Percentiles rank a stretch among this genome's conserved stretches.
Evolutionary conservation across 2,888 invertebrate species (phyloP).

Genomic region (Atherix ibis): DNA sequence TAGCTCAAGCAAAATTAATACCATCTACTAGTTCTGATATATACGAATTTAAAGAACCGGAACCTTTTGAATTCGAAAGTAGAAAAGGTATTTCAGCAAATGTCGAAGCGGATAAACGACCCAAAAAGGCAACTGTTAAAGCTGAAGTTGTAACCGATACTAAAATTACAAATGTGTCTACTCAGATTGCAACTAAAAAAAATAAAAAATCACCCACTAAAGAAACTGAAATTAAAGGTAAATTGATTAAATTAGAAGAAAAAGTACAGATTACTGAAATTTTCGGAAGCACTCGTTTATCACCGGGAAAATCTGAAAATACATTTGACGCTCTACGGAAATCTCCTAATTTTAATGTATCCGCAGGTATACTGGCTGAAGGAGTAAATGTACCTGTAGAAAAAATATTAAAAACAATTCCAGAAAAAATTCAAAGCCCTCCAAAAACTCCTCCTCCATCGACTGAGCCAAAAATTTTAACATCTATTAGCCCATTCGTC

Average conservation of each 20-base stretch:
- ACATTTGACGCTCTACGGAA: slow-evolving; percentile 34
- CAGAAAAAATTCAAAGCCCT: slow-evolving; percentile 13
- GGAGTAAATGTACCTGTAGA: slow-evolving; percentile 27
- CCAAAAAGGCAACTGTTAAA: slow-evolving; percentile 9
- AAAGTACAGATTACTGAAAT: slow-evolving; percentile 6
- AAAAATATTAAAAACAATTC: slow-evolving; percentile 24
- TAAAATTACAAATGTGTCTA: neutral
- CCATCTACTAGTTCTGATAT: slow-evolving; percentile 38
- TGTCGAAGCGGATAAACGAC: slow-evolving; percentile 12
- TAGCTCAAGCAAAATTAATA: neutral
- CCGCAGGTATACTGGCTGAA: slow-evolving; percentile 21
- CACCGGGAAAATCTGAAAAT: slow-evolving; percentile 26
- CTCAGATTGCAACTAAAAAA: slow-evolving; percentile 6
- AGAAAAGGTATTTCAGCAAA: slow-evolving; percentile 26
- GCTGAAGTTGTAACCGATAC: neutral
- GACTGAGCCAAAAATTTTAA: slow-evolving; percentile 3
- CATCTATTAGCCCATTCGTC: slow-evolving; percentile 23
- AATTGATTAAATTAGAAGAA: slow-evolving; percentile 13
- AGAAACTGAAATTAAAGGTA: slow-evolving; percentile 8
- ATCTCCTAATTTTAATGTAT: slow-evolving; percentile 30
- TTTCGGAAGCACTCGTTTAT: slow-evolving; percentile 7
- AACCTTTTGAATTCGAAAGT: slow-evolving; percentile 71
- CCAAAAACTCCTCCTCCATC: slow-evolving; percentile 5
- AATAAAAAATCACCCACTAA: slow-evolving; percentile 9
- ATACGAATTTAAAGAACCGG: slow-evolving; percentile 80